Conservation (phyloP, 2,797 vertebrate genomes). For the Coregonus ussuriensis region DNA sequence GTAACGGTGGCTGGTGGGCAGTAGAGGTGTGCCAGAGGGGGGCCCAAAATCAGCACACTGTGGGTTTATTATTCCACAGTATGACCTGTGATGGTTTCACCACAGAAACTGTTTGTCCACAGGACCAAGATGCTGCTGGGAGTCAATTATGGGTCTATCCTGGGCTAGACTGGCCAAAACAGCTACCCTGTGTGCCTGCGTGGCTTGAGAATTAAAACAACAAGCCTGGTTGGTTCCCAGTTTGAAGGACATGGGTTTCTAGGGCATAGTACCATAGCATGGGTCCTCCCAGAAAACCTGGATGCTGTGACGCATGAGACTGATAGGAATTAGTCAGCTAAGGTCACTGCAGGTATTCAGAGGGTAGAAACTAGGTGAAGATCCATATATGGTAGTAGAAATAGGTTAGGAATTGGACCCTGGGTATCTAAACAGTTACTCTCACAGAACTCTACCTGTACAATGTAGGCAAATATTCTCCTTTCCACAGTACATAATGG, state of each 20-base stretch:
- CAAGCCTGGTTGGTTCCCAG: constrained; percentile 38
- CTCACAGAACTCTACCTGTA: too few relatives aligned
- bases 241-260: constrained; percentile 50
- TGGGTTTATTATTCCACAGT: constrained; percentile 63
- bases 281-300: constrained; percentile 46
- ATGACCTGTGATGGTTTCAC: constrained; percentile 41
- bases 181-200: constrained; percentile 26
- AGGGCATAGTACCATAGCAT: constrained; percentile 34
- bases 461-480: too few relatives aligned
- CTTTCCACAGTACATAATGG: too few relatives aligned
- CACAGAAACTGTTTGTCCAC: constrained; percentile 42
- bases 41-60: constrained; percentile 47
- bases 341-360: constrained; percentile 38
- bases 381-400: constrained; percentile 6
- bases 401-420: background rate
- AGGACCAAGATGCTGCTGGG: constrained; percentile 35
- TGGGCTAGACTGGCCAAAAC: constrained; percentile 2
- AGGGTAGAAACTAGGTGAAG: constrained; percentile 8
- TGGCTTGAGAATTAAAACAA: constrained; percentile 41
- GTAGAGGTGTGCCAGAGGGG: constrained; percentile 20
- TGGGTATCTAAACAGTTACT: too few relatives aligned
- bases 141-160: constrained; percentile 56
- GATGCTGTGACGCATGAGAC: constrained; percentile 41
- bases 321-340: constrained; percentile 57
- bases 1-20: constrained; percentile 33